These are phyloP conservation scores for Loriculus beryllinus DNA, from an alignment of 2,797 vertebrate genomes.

Conservation along the genomic window DNA sequence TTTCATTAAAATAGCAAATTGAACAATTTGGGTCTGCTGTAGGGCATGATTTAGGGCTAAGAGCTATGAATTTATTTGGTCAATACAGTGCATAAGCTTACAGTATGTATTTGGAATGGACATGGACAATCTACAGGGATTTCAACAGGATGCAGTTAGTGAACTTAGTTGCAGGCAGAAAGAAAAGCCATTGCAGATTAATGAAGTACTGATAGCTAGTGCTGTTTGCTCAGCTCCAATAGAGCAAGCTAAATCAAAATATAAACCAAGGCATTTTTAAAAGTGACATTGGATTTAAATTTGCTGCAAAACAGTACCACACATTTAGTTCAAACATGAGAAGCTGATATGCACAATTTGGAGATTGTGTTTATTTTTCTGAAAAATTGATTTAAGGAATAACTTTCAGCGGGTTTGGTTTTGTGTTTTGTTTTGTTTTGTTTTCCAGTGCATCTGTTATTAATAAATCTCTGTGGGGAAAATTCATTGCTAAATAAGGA, in stretches of 20 bases:
- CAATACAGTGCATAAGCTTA: background rate
- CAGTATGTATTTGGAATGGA: background rate
- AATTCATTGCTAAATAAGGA: slow-evolving; percentile 49
- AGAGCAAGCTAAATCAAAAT: slow-evolving; percentile 33
- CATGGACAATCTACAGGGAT: background rate
- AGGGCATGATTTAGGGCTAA: background rate
- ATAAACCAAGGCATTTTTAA: background rate
- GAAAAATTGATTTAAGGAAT: slow-evolving; percentile 35
- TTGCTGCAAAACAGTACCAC: slow-evolving; percentile 40
- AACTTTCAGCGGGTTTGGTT: background rate
- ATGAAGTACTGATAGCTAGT: background rate
- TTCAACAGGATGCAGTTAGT: background rate
- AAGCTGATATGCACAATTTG: slow-evolving; percentile 8
- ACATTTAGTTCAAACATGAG: slow-evolving; percentile 45
- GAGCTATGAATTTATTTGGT: slow-evolving; percentile 12
- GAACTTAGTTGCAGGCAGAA: background rate
- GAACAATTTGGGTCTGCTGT: background rate
- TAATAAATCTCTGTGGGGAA: slow-evolving; percentile 30
- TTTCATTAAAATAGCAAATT: slow-evolving; percentile 34
- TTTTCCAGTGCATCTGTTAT: background rate
- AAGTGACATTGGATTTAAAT: slow-evolving; percentile 54
- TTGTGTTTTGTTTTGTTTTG: background rate
- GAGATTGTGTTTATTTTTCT: slow-evolving; percentile 40
- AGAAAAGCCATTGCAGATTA: background rate
- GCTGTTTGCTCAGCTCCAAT: slow-evolving; percentile 43